phyloP scores from a whole-genome alignment of 2,888 invertebrate genomes.

The Trileptium ribeirensis region DNA sequence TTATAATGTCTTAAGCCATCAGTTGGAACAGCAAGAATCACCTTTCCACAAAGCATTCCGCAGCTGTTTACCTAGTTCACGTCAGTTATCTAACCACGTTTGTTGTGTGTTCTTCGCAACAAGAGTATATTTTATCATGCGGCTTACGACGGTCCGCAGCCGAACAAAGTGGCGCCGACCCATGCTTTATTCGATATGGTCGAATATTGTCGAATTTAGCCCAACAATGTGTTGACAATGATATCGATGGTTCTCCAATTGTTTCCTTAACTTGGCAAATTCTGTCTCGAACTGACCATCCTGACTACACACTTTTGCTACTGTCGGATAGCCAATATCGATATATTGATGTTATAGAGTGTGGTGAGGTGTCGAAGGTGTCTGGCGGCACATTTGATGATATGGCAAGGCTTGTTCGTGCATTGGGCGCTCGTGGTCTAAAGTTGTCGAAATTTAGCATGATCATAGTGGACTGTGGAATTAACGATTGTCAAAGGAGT shows the following conservation, averaged over 20 bases:
- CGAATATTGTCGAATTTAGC: not conserved
- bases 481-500: slow-evolving; percentile 1
- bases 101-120: slow-evolving; percentile 13
- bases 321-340: slow-evolving; percentile 13
- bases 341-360: not conserved
- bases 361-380: not conserved
- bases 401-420: not conserved
- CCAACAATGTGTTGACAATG: not conserved
- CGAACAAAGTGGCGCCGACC: not conserved
- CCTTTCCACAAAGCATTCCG: not conserved
- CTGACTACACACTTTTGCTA: not conserved
- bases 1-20: not conserved
- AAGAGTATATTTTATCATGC: not conserved
- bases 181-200: not conserved
- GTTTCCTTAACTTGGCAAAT: not conserved
- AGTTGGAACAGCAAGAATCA: not conserved
- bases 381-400: slow-evolving; percentile 10
- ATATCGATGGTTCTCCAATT: not conserved
- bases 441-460: not conserved
- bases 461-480: not conserved
- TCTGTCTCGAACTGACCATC: not conserved
- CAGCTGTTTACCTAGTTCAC: not conserved
- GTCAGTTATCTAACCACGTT: not conserved
- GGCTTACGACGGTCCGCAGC: not conserved
- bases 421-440: not conserved